Evolutionary conservation across 1,140 invertebrate genomes (phyloP), one percentile per base, ranked within the genome.

Genomic region (Platorchestia sp.): DNA sequence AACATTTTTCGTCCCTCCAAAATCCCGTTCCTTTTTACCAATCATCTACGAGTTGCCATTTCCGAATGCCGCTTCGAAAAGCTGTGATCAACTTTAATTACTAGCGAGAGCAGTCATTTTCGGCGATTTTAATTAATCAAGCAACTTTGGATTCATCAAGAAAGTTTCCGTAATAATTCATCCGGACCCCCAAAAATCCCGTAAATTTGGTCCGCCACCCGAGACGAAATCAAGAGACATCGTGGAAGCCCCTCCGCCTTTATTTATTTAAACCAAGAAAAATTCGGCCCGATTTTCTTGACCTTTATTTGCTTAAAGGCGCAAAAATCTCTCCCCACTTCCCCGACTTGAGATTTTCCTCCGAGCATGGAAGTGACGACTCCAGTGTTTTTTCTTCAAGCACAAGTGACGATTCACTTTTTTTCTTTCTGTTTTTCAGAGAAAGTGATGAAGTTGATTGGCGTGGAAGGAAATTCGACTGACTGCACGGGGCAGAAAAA

Each of bases 381-480:
- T 75, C 10, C 27, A 36, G n/a, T n/a, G n/a, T n/a, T n/a, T n/a
- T n/a, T 75, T 75, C 36, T 75, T 75, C 7, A 36, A 75, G 59
- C 59, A 75, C 10, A 75, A 75, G 59, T 36, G 59, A 75, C 59
- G 59, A 75, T 1, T 75, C 59, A 19, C 7, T 75, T 27, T 75
- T 27, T 75, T 3, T 22, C 59, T 75, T 36, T 75, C 7, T 75
- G n/a, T 75, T 75, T 75, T 75, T 22, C 36, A 36, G 59, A 22
- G 59, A 44, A 89, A 89, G 87, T 44, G 87, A 89, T 41, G 87
- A 89, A 36, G 91, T 93, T 93, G 91, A 93, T 93, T 93, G 91
- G 40, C 43, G 43, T 93, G 91, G 91, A 93, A 93, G 91, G 47
- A 47, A n/a, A n/a, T 10, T 75, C 59, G 59, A 75, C 59, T 75